Percentiles rank a stretch among this genome's conserved stretches.
phyloP scores from a whole-genome alignment of 2,797 vertebrate genomes.

The Crotalus adamanteus region DNA sequence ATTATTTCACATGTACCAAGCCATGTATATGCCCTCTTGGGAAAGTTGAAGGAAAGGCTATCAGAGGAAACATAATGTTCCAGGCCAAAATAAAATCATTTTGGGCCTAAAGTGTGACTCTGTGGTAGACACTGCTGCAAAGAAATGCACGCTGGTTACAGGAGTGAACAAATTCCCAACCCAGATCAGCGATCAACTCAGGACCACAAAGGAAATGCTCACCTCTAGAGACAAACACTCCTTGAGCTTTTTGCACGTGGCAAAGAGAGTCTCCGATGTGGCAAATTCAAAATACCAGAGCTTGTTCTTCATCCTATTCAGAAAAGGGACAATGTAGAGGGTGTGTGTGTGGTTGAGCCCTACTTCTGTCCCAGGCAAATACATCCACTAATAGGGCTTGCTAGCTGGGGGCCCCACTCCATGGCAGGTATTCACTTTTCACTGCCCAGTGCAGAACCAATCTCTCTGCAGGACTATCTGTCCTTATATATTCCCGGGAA shows the following conservation, averaged over 20 bases:
- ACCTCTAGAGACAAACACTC: slow-evolving; percentile 88
- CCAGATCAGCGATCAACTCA: not conserved
- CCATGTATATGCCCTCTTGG: too few relatives aligned
- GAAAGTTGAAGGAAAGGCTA: too few relatives aligned
- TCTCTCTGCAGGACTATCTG: too few relatives aligned
- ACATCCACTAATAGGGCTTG: not conserved
- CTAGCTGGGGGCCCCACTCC: not conserved
- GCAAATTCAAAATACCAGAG: slow-evolving; percentile 95
- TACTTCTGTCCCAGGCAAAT: not conserved
- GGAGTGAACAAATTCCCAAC: too few relatives aligned
- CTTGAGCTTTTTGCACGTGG: slow-evolving; percentile 88
- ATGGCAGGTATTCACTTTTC: not conserved
- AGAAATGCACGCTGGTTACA: not conserved
- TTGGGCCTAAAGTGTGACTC: not conserved
- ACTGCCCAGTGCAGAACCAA: not conserved
- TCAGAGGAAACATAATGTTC: not conserved
- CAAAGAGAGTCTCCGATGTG: slow-evolving; percentile 89
- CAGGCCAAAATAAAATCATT: not conserved
- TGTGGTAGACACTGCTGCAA: not conserved
- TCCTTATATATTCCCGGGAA: not conserved
- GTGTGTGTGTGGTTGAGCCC: too few relatives aligned
- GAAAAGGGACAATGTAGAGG: not conserved
- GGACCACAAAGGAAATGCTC: slow-evolving; percentile 3
- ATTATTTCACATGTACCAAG: too few relatives aligned
- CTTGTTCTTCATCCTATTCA: slow-evolving; percentile 91